phyloP scores from a whole-genome alignment of 2,888 invertebrate species.

The Stenodera caucasica region DNA sequence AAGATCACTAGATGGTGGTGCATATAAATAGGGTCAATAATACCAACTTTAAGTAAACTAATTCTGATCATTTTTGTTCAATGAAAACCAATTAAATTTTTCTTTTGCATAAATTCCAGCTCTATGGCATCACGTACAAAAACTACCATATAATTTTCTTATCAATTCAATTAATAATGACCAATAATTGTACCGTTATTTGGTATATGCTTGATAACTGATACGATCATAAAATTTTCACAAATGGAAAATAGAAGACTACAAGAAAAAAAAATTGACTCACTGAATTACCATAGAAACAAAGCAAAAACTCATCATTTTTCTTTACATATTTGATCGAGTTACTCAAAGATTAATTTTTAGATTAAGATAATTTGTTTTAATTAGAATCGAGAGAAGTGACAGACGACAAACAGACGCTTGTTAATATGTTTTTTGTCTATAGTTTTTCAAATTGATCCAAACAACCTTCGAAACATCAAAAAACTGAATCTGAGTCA shows the following conservation, averaged over 20 bases:
- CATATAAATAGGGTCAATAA: too few relatives aligned
- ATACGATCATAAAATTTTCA: not conserved
- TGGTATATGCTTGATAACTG: not conserved
- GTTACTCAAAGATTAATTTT: not conserved
- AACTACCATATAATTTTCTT: not conserved
- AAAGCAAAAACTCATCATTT: not conserved
- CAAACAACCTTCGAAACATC: not conserved
- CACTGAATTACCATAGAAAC: not conserved
- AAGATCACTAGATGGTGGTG: too few relatives aligned
- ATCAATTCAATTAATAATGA: not conserved
- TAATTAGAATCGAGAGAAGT: not conserved
- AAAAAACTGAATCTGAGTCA: too few relatives aligned
- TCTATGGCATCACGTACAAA: too few relatives aligned
- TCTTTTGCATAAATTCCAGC: too few relatives aligned
- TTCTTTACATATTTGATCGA: too few relatives aligned
- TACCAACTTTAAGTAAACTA: too few relatives aligned
- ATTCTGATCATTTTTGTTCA: too few relatives aligned
- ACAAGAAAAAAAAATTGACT: not conserved
- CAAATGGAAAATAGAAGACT: not conserved
- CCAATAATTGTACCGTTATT: not conserved
- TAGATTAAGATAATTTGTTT: not conserved
- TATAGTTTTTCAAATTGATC: too few relatives aligned
- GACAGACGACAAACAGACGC: not conserved
- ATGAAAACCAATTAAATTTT: too few relatives aligned
- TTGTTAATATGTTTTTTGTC: too few relatives aligned